Conservation (phyloP, 2,113 vertebrate species). For the Coracopsis vasa region DNA sequence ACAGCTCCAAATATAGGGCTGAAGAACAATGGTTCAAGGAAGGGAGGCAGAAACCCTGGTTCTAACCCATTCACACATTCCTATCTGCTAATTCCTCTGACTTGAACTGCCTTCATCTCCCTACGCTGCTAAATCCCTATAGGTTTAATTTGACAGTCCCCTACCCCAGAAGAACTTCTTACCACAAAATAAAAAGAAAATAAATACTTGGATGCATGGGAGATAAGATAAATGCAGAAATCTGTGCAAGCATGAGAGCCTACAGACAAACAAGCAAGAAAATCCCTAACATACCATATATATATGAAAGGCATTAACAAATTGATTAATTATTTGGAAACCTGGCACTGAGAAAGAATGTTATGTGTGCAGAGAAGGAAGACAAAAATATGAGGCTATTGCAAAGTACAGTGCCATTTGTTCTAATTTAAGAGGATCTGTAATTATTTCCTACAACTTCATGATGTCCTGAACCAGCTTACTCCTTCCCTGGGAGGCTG, state of each 20-base stretch:
- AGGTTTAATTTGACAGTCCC: not conserved
- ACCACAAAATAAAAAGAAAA: not conserved
- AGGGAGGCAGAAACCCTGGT: conserved; percentile 19
- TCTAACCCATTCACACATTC: conserved; percentile 2
- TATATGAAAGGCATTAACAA: not conserved
- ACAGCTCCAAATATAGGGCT: conserved; percentile 14
- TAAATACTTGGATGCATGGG: not conserved
- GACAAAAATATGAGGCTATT: not conserved
- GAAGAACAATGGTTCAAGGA: conserved; percentile 45
- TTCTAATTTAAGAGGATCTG: not conserved
- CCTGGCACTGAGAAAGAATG: not conserved
- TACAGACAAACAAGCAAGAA: not conserved
- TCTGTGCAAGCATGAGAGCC: not conserved
- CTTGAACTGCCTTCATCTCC: not conserved
- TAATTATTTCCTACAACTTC: conserved; percentile 57
- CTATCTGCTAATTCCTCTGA: not conserved
- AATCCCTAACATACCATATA: not conserved
- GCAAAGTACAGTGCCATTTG: not conserved
- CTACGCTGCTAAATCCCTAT: not conserved
- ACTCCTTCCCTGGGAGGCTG: not conserved
- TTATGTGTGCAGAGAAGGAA: not conserved
- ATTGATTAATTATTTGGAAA: not conserved
- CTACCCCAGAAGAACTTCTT: not conserved
- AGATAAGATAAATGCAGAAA: not conserved
- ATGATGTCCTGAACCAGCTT: conserved; percentile 39